Base-by-base conservation (phyloP, 2,797 vertebrate species). In the Acanthornis magna region DNA sequence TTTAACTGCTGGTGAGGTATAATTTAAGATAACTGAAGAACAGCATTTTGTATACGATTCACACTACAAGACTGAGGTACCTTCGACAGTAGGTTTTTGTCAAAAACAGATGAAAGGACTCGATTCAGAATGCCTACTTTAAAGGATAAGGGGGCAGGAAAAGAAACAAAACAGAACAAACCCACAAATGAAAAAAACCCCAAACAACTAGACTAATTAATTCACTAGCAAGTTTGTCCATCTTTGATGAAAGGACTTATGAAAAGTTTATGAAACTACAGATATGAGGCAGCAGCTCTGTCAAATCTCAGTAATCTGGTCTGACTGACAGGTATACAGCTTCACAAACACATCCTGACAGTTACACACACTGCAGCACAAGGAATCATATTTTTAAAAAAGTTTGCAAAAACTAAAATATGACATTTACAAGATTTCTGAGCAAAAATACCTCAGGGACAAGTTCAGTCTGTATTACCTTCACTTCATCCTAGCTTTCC, bases 341-440 rank as follows among this genome's bases (percentile, higher is more conserved):
- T 89, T 84, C 76, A 81, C 72, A 95, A 96, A 95, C 3, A 7
- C 68, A 65, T 48, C n/a, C 71, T 88, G 88, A 96, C 95, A 94
- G 87, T 12, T 85, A 80, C 48, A 86, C 34, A 73, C 55, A 26
- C 63, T 38, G 36, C 38, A 83, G 75, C 54, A 77, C 48, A 73
- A 38, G 58, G 48, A 84, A 66, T 54, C 54, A 38, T 50, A 75
- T 32, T 87, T 81, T 50, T 80, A 91, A 79, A 65, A 34, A 74
- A 89, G 73, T 79, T 76, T 73, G 45, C 40, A 79, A 86, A 93
- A 94, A 75, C 66, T 70, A 45, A 91, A 90, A 84, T 58, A 53
- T 91, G 93, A 84, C 88, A 92, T 75, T 85, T 91, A 96, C 65
- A 91, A 91, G 80, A 87, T 71, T 93, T 62, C 79, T 70, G 21